Percentiles rank a stretch among this genome's conserved stretches.
Evolutionary conservation across 2,797 vertebrate species (phyloP).

Genomic region (Aphelocoma californica): DNA sequence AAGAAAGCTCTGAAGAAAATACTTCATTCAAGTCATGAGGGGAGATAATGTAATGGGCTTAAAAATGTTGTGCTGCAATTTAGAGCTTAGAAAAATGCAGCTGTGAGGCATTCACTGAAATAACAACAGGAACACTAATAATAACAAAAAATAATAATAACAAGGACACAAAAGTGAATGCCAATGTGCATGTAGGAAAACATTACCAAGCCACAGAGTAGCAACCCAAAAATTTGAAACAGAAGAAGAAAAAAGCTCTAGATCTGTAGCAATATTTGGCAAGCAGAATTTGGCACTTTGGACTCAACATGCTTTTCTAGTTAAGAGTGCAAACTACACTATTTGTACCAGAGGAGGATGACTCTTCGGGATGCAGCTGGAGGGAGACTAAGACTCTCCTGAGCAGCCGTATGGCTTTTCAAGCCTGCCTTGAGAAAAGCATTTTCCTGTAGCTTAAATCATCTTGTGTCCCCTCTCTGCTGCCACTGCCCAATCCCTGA

Average conservation of each 20-base stretch:
- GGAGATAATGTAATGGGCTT: not conserved
- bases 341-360: constrained; percentile 15
- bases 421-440: not conserved
- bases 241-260: constrained; percentile 1
- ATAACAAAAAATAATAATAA: not conserved
- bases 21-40: not conserved
- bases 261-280: constrained; percentile 43
- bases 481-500: not conserved
- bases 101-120: not conserved
- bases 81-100: not conserved
- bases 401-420: not conserved
- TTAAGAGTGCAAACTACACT: constrained; percentile 17
- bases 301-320: constrained; percentile 42
- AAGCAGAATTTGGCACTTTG: constrained; percentile 32
- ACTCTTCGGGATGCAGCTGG: constrained; percentile 21
- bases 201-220: not conserved
- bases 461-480: not conserved
- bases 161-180: not conserved
- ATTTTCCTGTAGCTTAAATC: not conserved
- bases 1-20: not conserved
- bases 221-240: constrained; percentile 21
- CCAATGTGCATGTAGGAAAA: not conserved
- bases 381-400: not conserved
- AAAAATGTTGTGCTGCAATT: not conserved
- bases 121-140: not conserved